Evolutionary conservation across 2,113 vertebrate genomes (phyloP), one percentile per base, ranked within the genome.

Genomic region (Felis chaus): DNA sequence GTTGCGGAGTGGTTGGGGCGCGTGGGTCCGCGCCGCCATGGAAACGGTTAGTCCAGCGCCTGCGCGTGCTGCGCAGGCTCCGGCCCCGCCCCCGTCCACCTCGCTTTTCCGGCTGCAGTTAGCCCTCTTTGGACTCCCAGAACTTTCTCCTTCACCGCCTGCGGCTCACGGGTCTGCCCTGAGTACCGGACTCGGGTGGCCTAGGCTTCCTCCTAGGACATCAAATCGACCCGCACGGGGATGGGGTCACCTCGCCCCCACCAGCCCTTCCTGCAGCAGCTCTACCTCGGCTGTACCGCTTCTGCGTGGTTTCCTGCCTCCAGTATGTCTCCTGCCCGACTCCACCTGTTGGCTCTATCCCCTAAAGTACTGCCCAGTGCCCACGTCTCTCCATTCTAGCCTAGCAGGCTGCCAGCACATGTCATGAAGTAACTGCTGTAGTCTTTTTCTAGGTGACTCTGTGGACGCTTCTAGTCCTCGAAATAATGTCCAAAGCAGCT

Each of bases 21-120:
- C 53, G n/a, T 12, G 89, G 1, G 16, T 76, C 12, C 21, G 1
- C 7, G 98, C 99, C 90, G 86, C 97, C 98, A 98, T 98, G 98
- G 99, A 96, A 93, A 99, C 98, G 7, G 96, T 29, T 33, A 76
- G 39, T 41, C 45, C n/a, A 12, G 93, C 89, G 86, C 65, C 61
- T 66, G 83, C 71, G 97, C 97, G 61, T 3, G 5, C 39, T 0
- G 12, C 4, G 6, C 29, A 1, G 36, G 25, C 5, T 33, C 50
- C 7, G 11, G 6, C 8, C 48, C 13, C 27, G 53, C 31, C 4
- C 6, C 4, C 1, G 0, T 8, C 61, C 3, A 0, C 29, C 45
- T 23, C 4, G 5, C 65, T n/a, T 0, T 66, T 23, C 0, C 1
- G 12, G 2, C 29, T 31, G 86, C 15, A 7, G 71, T 39, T 15